Evolutionary conservation across 2,113 vertebrate species (phyloP).

Genomic region (Gavia stellata): DNA sequence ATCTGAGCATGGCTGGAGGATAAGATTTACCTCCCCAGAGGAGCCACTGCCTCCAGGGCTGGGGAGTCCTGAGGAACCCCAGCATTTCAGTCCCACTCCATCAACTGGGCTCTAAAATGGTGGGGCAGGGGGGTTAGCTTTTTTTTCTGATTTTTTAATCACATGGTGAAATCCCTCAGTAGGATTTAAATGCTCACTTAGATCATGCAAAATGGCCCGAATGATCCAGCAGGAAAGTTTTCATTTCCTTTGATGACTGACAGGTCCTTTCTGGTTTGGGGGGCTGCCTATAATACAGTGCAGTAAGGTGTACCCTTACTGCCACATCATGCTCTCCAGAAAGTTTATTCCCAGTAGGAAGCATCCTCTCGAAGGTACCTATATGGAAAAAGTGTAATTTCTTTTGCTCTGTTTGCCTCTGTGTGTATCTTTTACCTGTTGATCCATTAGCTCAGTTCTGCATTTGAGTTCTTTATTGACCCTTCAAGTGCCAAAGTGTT

Average conservation of each 20-base stretch:
- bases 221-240: not conserved
- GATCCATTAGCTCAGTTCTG: not conserved
- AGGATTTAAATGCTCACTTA: not conserved
- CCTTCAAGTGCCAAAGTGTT: not conserved
- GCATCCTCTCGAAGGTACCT: not conserved
- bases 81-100: not conserved
- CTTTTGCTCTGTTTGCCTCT: not conserved
- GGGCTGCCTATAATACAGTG: not conserved
- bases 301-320: not conserved
- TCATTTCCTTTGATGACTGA: not conserved
- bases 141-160: not conserved
- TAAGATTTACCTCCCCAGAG: not conserved
- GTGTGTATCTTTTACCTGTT: not conserved
- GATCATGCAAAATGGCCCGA: not conserved
- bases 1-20: not conserved
- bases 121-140: accelerated
- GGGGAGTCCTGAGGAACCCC: not conserved
- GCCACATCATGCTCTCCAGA: not conserved
- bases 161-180: not conserved
- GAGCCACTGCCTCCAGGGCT: accelerated
- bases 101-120: not conserved
- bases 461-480: not conserved
- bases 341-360: not conserved
- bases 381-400: not conserved
- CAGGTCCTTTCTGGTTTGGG: not conserved